A percentile compares a stretch with the other conserved stretches of the same genome.
phyloP scores from a whole-genome alignment of 2,888 invertebrate genomes.

The Microctonus brassicae region DNA sequence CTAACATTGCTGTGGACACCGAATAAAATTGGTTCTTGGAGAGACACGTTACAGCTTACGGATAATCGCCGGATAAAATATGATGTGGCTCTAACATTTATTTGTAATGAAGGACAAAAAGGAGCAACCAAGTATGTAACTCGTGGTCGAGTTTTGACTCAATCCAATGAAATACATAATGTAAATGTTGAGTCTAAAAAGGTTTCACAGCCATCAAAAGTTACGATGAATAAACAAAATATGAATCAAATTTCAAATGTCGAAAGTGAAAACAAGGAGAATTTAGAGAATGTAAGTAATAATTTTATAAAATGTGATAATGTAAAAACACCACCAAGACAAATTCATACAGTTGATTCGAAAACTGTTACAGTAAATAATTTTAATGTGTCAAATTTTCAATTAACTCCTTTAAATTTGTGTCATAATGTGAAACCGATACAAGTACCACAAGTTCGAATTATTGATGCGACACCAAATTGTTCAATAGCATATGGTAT shows the following conservation, averaged over 20 bases:
- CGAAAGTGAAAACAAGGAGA: slow-evolving; percentile 19
- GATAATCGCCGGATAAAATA: slow-evolving; percentile 77
- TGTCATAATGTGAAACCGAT: neutral
- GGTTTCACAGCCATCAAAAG: neutral
- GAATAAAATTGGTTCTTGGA: slow-evolving; percentile 72
- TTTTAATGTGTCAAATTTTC: slow-evolving; percentile 23
- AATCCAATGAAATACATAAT: slow-evolving; percentile 31
- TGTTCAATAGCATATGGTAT: neutral
- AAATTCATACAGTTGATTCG: slow-evolving; percentile 36
- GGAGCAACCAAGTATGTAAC: slow-evolving; percentile 13
- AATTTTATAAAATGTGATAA: neutral
- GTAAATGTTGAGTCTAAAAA: neutral
- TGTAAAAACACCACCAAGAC: neutral
- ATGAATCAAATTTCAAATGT: neutral
- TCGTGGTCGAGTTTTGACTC: slow-evolving; percentile 25
- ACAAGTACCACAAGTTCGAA: neutral
- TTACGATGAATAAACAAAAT: neutral
- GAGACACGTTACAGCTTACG: slow-evolving; percentile 76
- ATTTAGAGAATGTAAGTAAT: neutral
- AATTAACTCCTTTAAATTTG: slow-evolving; percentile 25
- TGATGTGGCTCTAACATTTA: slow-evolving; percentile 72
- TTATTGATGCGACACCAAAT: neutral
- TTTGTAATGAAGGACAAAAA: slow-evolving; percentile 38
- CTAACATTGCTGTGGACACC: slow-evolving; percentile 79
- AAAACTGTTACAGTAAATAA: slow-evolving; percentile 50